A percentile compares a stretch with the other conserved stretches of the same genome.
Conservation (phyloP, 2,797 vertebrate genomes). For the Gallinago solitaria region DNA sequence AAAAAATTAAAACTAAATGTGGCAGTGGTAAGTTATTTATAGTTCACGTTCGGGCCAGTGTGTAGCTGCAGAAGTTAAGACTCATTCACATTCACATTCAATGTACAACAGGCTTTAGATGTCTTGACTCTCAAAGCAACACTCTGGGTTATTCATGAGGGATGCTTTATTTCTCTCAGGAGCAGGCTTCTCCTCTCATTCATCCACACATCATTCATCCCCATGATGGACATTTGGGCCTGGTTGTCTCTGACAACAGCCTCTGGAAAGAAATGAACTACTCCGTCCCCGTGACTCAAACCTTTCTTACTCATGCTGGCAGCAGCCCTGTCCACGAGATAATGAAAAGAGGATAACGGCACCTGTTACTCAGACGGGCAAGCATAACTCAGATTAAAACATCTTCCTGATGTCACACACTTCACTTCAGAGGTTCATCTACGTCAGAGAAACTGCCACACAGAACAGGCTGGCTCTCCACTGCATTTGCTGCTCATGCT, state of each 20-base stretch:
- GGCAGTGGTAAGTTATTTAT: neutral
- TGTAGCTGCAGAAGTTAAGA: neutral
- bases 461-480: neutral
- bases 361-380: constrained; percentile 1
- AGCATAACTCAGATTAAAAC: constrained; percentile 32
- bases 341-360: constrained; percentile 14
- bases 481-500: neutral
- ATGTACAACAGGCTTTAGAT: neutral
- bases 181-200: neutral
- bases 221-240: neutral
- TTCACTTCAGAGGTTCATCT: neutral
- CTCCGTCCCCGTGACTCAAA: constrained; percentile 39
- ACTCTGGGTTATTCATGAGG: neutral
- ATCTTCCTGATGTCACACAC: constrained; percentile 36
- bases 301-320: constrained; percentile 53
- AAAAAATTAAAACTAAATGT: neutral
- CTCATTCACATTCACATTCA: neutral
- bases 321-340: neutral
- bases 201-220: neutral
- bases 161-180: neutral
- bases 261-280: neutral
- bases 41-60: neutral
- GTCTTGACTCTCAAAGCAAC: neutral
- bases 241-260: neutral
- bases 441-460: neutral